Evolutionary conservation across 2,797 vertebrate species (phyloP).

Genomic region (Carapus acus): DNA sequence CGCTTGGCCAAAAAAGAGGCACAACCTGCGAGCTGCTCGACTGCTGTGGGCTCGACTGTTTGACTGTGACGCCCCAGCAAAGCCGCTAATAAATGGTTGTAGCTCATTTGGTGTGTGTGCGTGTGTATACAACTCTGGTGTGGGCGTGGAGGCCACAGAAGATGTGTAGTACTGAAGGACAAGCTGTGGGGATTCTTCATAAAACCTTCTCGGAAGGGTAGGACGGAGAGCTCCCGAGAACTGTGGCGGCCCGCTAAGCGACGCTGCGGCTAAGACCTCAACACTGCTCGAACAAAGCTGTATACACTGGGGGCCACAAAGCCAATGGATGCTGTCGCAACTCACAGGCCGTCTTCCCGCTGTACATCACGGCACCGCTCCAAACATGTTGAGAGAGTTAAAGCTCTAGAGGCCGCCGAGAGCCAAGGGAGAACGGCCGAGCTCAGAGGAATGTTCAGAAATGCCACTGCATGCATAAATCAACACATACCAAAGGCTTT

Average conservation of each 20-base stretch:
- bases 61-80: background rate
- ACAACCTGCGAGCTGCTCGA: no score
- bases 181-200: background rate
- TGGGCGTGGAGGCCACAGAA: conserved; percentile 1
- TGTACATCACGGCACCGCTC: conserved; percentile 46
- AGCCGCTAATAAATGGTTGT: no score
- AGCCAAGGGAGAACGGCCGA: conserved; percentile 39
- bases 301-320: conserved; percentile 19
- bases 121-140: background rate
- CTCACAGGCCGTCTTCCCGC: conserved; percentile 48
- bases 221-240: conserved; percentile 31
- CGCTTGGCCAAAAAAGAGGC: background rate
- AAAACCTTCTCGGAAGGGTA: conserved; percentile 24
- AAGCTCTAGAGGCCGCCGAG: conserved; percentile 31
- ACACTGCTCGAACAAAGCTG: conserved; percentile 32
- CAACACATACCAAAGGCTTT: conserved; percentile 28
- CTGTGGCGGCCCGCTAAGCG: conserved; percentile 49
- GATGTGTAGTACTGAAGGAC: conserved; percentile 12
- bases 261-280: conserved; percentile 42
- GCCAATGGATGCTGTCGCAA: conserved; percentile 35
- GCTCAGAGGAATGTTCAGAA: conserved; percentile 58
- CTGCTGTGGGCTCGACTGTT: background rate
- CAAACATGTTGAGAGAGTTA: conserved; percentile 39
- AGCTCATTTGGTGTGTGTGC: no score
- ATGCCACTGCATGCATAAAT: conserved; percentile 50